Evolutionary conservation across 2,797 vertebrate genomes (phyloP).

Genomic region (Streptopelia turtur): DNA sequence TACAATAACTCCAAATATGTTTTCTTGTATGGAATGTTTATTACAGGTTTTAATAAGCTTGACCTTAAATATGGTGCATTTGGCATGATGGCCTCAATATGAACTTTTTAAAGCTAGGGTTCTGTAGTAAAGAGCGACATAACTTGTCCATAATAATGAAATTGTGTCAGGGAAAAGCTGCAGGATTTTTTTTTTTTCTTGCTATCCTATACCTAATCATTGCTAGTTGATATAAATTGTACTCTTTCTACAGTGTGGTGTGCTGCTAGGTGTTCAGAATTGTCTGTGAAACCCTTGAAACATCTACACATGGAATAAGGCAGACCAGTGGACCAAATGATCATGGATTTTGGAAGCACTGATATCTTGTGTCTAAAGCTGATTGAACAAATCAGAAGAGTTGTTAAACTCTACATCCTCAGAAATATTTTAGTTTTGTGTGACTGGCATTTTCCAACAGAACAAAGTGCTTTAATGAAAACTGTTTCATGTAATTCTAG

Average conservation of each 20-base stretch:
- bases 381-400: not conserved
- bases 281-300: not conserved
- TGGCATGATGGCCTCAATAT: conserved; percentile 22
- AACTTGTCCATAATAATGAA: conserved; percentile 10
- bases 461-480: not conserved
- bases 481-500: not conserved
- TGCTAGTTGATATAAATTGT: not conserved
- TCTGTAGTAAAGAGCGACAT: conserved; percentile 6
- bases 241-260: not conserved
- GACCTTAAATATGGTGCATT: conserved; percentile 43
- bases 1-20: conserved; percentile 50
- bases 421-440: not conserved
- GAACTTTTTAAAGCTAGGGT: conserved; percentile 20
- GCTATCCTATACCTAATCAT: not conserved
- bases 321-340: not conserved
- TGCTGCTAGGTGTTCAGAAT: not conserved
- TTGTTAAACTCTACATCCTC: not conserved
- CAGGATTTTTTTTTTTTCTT: not conserved
- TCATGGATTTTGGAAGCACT: not conserved
- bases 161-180: conserved; percentile 7
- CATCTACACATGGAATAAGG: not conserved
- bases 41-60: conserved; percentile 51
- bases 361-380: not conserved
- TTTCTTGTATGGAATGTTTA: conserved; percentile 54
- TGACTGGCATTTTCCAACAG: not conserved